Base-by-base conservation (phyloP, 2,113 vertebrate species). In the Nothocercus julius region DNA sequence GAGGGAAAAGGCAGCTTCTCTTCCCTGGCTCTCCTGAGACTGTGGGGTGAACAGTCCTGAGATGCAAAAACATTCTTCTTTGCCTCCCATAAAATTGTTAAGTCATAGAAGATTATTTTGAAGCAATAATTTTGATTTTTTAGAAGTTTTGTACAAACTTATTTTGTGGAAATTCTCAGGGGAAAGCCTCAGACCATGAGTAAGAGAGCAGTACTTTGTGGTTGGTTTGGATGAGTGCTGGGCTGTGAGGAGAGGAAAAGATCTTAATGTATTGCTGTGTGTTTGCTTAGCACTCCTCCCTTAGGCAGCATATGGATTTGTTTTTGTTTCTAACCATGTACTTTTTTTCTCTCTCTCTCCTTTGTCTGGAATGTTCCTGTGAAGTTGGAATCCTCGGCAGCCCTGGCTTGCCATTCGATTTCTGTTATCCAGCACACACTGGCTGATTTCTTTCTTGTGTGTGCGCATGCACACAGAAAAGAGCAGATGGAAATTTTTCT, bases 241-340 rank as follows among this genome's bases (percentile, higher is more conserved):
- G 62, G 13, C 53, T 72, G 59, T 22, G 38, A 92, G 24, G 18
- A 86, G 53, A 92, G 53, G 45, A 80, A 91, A 77, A 82, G 9
- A 74, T 38, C 70, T 93, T 85, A 72, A 92, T 47, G 28, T 68
- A n/a, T 85, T 44, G 17, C 59, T 79, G 54, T 49, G 51, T 77
- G 32, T 89, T 96, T 96, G 67, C 81, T 82, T 93, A 95, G 78
- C 27, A 67, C 69, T 92, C 76, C 61, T 96, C 82, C 95, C 94
- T 87, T 93, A 96, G 95, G 93, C 86, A 91, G 76, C 58, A 38
- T 87, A 95, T 74, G 79, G 91, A 92, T 96, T 95, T 95, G 83
- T 10, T 95, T 92, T 78, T 82, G 40, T 92, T 94, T 84, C 81
- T 76, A 64, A 53, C 21, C 4, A 0, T 34, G 32, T 69, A 36